Base-by-base conservation (phyloP, 2,888 invertebrate genomes). In the Lacanobia wlatinum region DNA sequence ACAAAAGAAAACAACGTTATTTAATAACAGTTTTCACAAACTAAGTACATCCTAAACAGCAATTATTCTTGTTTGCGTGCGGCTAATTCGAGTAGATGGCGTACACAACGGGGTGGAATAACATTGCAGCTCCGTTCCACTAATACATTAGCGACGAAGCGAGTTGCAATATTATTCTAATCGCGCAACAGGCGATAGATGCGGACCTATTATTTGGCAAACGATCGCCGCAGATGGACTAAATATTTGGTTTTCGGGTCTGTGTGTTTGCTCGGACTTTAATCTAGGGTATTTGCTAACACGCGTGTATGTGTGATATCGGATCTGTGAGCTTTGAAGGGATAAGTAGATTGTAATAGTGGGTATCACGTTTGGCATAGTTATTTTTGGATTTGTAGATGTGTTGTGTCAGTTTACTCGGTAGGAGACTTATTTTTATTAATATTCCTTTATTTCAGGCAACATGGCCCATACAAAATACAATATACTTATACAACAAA, bases 101-200 rank as follows among this genome's bases (percentile, higher is more conserved):
- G 59, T 9, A 64, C 53, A 75, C 64, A 63, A 53, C 52, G 55
- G 78, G 6, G 28, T 67, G 43, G 66, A 67, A 67, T 71, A 82
- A 60, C 52, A 79, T 78, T 71, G 66, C 78, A 79, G 71, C 83
- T 78, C 59, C 55, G 55, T 82, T 82, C 71, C 74, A 63, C 62
- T 79, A 71, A 82, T 63, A 61, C 70, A 71, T 73, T 66, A 66
- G 53, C 66, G 46, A 28, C 48, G 55, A 18, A 71, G 56, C 60
- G 28, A 84, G 78, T 84, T 81, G 82, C 77, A 70, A 73, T 84
- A 70, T 82, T 78, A 78, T 72, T 82, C 68, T 78, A 84, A 82
- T 82, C 80, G 55, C 46, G 70, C 73, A 70, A 73, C 70, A 82
- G 70, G 73, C 78, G 65, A 28, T n/a, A 7, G 58, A 48, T 59